Conservation (phyloP, 2,113 vertebrate genomes). For the Proteles cristata region DNA sequence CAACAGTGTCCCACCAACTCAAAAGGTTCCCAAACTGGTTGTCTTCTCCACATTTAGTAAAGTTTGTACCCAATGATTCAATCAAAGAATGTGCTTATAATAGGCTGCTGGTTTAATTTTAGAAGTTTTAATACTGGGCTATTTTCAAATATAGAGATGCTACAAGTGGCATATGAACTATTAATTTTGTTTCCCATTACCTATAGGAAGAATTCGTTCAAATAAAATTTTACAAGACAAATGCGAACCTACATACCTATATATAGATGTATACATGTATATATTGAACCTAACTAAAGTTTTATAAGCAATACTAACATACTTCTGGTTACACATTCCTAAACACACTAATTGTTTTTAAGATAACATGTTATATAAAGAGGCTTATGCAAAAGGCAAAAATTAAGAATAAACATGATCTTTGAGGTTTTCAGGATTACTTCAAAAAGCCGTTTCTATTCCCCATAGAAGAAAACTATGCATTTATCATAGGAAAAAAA, state of each 20-base stretch:
- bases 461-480: constrained; percentile 75
- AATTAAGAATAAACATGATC: constrained; percentile 75
- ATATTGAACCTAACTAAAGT: constrained; percentile 84
- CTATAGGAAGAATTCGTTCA: constrained; percentile 84
- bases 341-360: constrained; percentile 85
- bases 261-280: constrained; percentile 70
- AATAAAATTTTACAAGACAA: constrained; percentile 83
- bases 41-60: constrained; percentile 82
- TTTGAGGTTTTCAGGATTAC: constrained; percentile 75
- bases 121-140: constrained; percentile 73
- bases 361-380: constrained; percentile 80
- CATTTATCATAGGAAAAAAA: constrained; percentile 78
- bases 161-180: constrained; percentile 55
- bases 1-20: constrained; percentile 84
- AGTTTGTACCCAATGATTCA: constrained; percentile 84
- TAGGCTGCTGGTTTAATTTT: constrained; percentile 84
- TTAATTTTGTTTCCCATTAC: constrained; percentile 81
- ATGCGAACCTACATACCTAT: constrained; percentile 82
- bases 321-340: constrained; percentile 86
- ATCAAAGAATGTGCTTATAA: constrained; percentile 86
- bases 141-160: constrained; percentile 76
- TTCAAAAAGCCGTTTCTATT: constrained; percentile 79
- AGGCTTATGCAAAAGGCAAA: constrained; percentile 81
- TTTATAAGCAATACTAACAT: constrained; percentile 85
- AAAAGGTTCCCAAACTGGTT: constrained; percentile 81